phyloP scores from a whole-genome alignment of 1,140 invertebrate species.

The Mycetomoellerius zeteki region DNA sequence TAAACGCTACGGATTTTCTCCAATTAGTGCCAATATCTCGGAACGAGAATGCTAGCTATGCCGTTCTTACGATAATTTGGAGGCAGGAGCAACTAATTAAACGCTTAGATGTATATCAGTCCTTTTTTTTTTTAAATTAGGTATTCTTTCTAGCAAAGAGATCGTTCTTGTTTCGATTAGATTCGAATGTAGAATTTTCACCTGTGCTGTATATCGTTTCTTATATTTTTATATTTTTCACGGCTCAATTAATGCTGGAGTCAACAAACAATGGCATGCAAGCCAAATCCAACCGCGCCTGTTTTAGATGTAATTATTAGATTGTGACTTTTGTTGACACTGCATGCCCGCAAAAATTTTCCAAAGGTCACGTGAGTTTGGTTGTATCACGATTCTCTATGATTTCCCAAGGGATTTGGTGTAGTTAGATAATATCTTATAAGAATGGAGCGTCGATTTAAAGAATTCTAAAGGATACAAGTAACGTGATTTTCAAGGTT shows the following conservation, averaged over 20 bases:
- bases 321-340: background rate
- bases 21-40: constrained; percentile 47
- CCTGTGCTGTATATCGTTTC: background rate
- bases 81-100: constrained; percentile 25
- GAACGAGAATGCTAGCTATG: constrained; percentile 15
- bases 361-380: no score
- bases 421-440: no score
- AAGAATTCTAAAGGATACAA: no score
- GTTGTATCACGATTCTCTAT: no score
- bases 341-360: no score
- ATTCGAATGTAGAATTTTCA: constrained; percentile 1
- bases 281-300: no score
- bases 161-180: background rate
- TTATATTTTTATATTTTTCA: background rate
- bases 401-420: no score
- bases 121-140: constrained; percentile 1
- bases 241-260: background rate
- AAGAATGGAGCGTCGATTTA: no score
- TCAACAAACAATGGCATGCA: background rate
- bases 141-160: no score
- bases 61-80: constrained; percentile 7
- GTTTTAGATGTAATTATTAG: background rate
- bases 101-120: background rate
- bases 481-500: no score
- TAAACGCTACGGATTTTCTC: constrained; percentile 51